Evolutionary conservation across 2,113 vertebrate species (phyloP).

Genomic region (Aplodontia rufa): DNA sequence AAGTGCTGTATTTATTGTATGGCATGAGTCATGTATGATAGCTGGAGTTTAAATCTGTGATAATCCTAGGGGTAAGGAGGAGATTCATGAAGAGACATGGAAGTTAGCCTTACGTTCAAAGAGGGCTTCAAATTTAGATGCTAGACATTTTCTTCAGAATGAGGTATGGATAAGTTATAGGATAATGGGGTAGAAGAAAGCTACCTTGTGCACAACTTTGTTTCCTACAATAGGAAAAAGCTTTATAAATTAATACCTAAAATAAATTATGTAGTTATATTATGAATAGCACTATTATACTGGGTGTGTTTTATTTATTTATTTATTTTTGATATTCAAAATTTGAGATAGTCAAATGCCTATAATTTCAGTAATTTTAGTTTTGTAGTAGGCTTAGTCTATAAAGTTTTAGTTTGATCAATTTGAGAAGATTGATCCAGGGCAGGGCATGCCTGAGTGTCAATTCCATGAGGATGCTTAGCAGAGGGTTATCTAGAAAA

Average conservation of each 20-base stretch:
- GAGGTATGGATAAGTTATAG: neutral
- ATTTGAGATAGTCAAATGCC: neutral
- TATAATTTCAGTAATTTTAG: neutral
- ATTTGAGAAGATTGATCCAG: slow-evolving; percentile 28
- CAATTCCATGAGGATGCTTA: neutral
- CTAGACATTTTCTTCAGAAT: neutral
- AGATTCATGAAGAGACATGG: neutral
- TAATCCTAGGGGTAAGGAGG: neutral
- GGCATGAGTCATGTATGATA: neutral
- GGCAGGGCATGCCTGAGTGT: neutral
- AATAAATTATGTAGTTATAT: neutral
- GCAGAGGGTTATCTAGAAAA: slow-evolving; percentile 49
- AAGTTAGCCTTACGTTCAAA: neutral
- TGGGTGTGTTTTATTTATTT: no score
- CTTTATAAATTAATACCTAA: slow-evolving; percentile 14
- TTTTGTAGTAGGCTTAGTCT: neutral
- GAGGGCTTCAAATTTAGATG: neutral
- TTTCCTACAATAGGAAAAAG: neutral
- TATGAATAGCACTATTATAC: neutral
- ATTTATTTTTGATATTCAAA: no score
- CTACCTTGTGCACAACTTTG: neutral
- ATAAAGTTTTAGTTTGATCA: neutral
- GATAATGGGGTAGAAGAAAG: neutral
- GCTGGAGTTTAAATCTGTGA: neutral
- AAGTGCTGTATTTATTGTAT: neutral